Evolutionary conservation across 2,888 invertebrate species (phyloP), one percentile per base, ranked within the genome.

Genomic region (Phasia obesa): DNA sequence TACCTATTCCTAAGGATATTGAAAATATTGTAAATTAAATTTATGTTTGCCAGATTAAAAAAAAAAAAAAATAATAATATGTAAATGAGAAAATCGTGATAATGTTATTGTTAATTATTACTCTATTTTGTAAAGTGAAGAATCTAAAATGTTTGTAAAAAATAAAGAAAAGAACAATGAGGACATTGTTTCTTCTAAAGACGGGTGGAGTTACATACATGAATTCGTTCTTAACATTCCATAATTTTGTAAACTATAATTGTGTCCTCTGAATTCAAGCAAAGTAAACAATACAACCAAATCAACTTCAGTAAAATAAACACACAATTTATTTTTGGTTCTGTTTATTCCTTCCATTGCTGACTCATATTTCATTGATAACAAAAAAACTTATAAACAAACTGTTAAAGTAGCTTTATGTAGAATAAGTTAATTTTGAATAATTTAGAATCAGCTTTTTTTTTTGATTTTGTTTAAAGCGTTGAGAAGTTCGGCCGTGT

Each of bases 111-210:
- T 38, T 9, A 11, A 38, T 38, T 38, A 11, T 38, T 38, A 11
- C 11, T 38, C 13, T 44, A 44, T 44, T 44, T n/a, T 1, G 4
- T 44, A 44, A 44, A 44, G 9, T 44, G n/a, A 44, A 17, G 17
- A 3, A 44, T 17, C 4, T 17, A 55, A 27, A 6, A 31, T 27
- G 9, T 55, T 55, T 31, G 27, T 55, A 55, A 55, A 31, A 55
- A 55, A 27, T 55, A 55, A 55, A 31, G 17, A 27, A 55, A 55
- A 55, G 7, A 27, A 27, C 55, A 55, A 55, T 55, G 55, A 31
- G 27, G 55, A 55, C 55, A 55, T 55, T n/a, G 31, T 17, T 7
- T 27, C n/a, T 27, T 31, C 55, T 17, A 55, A 55, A 19, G 19
- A 21, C 3, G 42, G 19, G 35, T 23, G 42, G n/a, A 47, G 44